Conservation (phyloP, 2,888 invertebrate species). For the Germaria angustata region DNA sequence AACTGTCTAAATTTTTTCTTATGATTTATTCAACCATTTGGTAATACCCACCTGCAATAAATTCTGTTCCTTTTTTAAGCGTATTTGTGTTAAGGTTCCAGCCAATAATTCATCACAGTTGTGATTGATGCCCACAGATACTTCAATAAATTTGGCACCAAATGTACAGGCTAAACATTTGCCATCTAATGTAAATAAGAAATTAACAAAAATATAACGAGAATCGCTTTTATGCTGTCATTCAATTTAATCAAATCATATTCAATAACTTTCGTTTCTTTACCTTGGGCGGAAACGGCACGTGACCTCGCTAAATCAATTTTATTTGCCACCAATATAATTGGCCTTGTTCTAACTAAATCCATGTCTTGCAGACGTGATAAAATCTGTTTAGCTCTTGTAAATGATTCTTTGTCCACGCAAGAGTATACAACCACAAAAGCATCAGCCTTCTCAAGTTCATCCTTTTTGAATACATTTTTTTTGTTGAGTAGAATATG, state of each 20-base stretch:
- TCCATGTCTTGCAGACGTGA: conserved; percentile 89
- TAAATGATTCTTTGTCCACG: conserved; percentile 93
- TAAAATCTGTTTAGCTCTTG: conserved; percentile 89
- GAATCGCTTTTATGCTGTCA: not conserved
- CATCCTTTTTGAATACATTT: conserved; percentile 82
- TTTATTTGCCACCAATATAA: conserved; percentile 95
- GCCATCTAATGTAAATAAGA: conserved; percentile 86
- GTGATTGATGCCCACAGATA: conserved; percentile 97
- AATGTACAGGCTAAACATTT: conserved; percentile 94
- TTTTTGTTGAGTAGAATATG: no score
- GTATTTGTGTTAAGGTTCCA: conserved; percentile 94
- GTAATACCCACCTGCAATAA: conserved; percentile 77
- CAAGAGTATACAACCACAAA: conserved; percentile 95
- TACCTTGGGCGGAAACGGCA: conserved; percentile 94
- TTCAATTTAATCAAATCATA: conserved; percentile 4
- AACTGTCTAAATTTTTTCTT: conserved; percentile 4
- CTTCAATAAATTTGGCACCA: conserved; percentile 95
- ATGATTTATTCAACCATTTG: no score
- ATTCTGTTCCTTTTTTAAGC: conserved; percentile 87
- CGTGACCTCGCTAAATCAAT: conserved; percentile 95
- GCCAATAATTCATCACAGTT: conserved; percentile 97
- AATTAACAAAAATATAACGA: not conserved
- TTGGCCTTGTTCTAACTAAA: conserved; percentile 87
- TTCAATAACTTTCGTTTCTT: conserved; percentile 63
- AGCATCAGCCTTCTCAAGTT: conserved; percentile 89